These are phyloP conservation scores for Procambarus virginalis DNA, from an alignment of 1,140 invertebrate genomes.

Conservation along the genomic window DNA sequence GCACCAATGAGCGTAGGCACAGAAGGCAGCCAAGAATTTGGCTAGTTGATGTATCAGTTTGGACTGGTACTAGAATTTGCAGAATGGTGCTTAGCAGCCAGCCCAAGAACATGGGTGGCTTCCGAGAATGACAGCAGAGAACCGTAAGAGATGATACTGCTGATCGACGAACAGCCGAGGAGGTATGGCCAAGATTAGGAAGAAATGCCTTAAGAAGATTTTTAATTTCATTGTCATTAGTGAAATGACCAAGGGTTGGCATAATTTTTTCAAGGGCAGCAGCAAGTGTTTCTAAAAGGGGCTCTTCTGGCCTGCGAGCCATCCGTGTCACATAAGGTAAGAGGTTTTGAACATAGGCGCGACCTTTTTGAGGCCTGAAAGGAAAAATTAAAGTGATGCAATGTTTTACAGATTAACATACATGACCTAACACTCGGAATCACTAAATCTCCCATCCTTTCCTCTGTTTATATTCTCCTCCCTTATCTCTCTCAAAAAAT, in stretches of 20 bases:
- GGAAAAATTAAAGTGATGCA: not conserved
- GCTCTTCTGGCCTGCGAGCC: conserved; percentile 81
- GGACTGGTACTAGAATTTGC: conserved; percentile 76
- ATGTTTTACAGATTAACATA: not conserved
- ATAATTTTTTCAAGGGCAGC: conserved; percentile 82
- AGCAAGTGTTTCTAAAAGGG: conserved; percentile 83
- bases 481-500: no score
- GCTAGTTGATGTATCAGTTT: conserved; percentile 75
- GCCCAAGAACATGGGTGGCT: conserved; percentile 79
- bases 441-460: no score
- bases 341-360: conserved; percentile 84
- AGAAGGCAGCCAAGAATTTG: conserved; percentile 81
- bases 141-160: conserved; percentile 80
- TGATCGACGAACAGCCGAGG: conserved; percentile 79
- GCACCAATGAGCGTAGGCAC: conserved; percentile 80
- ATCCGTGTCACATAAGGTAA: conserved; percentile 83
- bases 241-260: conserved; percentile 82
- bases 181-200: conserved; percentile 79
- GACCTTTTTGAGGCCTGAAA: conserved; percentile 80
- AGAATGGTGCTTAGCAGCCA: conserved; percentile 77
- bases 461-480: no score
- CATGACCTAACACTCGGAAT: not conserved
- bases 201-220: conserved; percentile 82
- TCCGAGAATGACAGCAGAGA: conserved; percentile 80
- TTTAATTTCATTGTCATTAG: conserved; percentile 84